phyloP scores from a whole-genome alignment of 1,140 invertebrate species.

The Dreissena rostriformis region DNA sequence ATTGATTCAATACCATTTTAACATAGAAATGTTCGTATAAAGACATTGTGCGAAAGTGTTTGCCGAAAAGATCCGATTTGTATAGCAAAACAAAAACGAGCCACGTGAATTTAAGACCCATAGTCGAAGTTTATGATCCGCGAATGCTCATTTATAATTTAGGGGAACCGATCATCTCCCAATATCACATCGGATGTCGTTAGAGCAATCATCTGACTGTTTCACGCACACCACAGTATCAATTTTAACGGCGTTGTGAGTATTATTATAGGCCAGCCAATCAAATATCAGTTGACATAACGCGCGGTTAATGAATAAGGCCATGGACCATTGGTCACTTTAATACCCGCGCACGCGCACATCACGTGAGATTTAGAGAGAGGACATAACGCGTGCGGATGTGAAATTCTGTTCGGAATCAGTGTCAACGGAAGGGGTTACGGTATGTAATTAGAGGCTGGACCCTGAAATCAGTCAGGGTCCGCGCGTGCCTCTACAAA shows the following conservation, averaged over 20 bases:
- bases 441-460: not conserved
- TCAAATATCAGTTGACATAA: slow-evolving; percentile 41
- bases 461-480: not conserved
- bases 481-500: not conserved
- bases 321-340: slow-evolving; percentile 45
- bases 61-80: not conserved
- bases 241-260: slow-evolving; percentile 52
- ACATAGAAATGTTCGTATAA: not conserved
- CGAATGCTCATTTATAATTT: slow-evolving; percentile 5
- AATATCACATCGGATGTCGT: not conserved
- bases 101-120: not conserved
- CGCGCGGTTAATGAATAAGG: slow-evolving; percentile 19
- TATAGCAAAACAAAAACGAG: not conserved
- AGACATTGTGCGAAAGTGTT: not conserved
- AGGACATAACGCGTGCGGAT: not conserved
- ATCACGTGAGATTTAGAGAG: no score
- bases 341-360: not conserved
- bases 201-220: not conserved
- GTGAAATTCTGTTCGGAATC: not conserved
- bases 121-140: not conserved
- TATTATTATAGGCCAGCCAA: slow-evolving; percentile 8
- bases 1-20: not conserved
- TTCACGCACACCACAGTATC: not conserved
- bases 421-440: not conserved
- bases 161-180: not conserved